Evolutionary conservation across 2,888 invertebrate species (phyloP).

Genomic region (Herminia tarsipennalis): DNA sequence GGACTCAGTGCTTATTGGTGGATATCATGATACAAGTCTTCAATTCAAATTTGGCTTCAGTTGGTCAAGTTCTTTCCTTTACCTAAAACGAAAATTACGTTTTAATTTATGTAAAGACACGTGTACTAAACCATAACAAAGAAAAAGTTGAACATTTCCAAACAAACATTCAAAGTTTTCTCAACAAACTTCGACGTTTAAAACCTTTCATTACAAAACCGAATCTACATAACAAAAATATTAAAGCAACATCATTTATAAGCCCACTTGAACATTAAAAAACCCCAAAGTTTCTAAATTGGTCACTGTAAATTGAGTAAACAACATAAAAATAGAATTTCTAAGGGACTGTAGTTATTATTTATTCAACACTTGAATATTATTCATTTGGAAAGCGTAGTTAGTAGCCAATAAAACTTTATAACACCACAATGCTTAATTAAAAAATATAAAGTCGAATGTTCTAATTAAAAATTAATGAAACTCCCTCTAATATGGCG

Average conservation of each 20-base stretch:
- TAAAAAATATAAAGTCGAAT: conserved; percentile 44
- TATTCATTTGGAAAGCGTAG: conserved; percentile 22
- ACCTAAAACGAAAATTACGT: too few species aligned
- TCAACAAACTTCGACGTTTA: too few species aligned
- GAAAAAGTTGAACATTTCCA: too few species aligned
- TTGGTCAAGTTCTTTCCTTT: too few species aligned
- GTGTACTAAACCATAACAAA: too few species aligned
- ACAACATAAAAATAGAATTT: conserved; percentile 28
- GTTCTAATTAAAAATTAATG: conserved; percentile 48
- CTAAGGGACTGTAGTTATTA: conserved; percentile 21
- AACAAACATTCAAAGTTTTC: too few species aligned
- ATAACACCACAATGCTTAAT: conserved; percentile 49
- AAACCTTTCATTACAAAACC: too few species aligned
- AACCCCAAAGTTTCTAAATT: conserved; percentile 25
- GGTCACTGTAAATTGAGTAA: conserved; percentile 22
- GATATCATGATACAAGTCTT: too few species aligned
- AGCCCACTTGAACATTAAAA: conserved; percentile 17
- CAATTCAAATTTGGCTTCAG: too few species aligned
- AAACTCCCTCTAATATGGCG: conserved; percentile 34
- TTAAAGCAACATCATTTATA: conserved; percentile 7
- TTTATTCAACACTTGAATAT: conserved; percentile 27
- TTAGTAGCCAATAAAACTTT: conserved; percentile 41
- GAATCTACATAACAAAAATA: conserved; percentile 2
- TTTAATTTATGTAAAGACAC: too few species aligned
- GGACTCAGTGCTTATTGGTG: too few species aligned